Percentiles rank a stretch among this genome's conserved stretches.
phyloP scores from a whole-genome alignment of 2,113 vertebrate genomes.

The Verasper variegatus region DNA sequence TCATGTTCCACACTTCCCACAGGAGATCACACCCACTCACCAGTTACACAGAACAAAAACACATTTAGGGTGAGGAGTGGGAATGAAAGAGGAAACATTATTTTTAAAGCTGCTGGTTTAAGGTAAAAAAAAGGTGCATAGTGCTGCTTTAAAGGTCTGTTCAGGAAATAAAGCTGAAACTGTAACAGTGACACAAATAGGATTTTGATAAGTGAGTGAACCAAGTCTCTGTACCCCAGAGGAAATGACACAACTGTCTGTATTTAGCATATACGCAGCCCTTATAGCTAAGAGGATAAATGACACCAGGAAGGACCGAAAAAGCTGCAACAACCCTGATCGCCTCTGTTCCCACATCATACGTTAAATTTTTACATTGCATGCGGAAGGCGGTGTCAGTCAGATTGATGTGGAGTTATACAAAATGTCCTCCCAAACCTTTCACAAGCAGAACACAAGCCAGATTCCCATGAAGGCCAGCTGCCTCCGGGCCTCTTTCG shows the following conservation, averaged over 20 bases:
- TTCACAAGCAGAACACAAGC: constrained; percentile 42
- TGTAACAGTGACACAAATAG: not conserved
- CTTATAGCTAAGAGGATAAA: not conserved
- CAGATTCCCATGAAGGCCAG: constrained; percentile 51
- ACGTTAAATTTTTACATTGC: constrained; percentile 22
- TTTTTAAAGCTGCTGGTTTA: not conserved
- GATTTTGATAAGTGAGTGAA: not conserved
- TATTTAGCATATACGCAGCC: not conserved
- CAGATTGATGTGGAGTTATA: constrained; percentile 52
- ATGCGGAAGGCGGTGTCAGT: constrained; percentile 36
- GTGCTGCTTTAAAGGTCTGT: too few relatives aligned
- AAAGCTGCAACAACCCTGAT: not conserved
- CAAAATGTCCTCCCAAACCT: constrained; percentile 52
- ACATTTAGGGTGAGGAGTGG: not conserved
- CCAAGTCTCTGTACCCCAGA: not conserved
- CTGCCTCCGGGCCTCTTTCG: constrained; percentile 34
- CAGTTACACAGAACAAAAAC: not conserved
- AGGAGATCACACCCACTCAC: too few relatives aligned
- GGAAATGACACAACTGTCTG: not conserved
- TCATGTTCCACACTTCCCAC: too few relatives aligned
- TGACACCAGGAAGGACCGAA: not conserved
- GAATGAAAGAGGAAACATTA: not conserved
- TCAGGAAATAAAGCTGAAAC: too few relatives aligned
- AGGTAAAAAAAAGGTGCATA: not conserved
- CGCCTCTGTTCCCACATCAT: constrained; percentile 34